phyloP scores from a whole-genome alignment of 2,888 invertebrate genomes.

The Rambutsinella grinnellia region DNA sequence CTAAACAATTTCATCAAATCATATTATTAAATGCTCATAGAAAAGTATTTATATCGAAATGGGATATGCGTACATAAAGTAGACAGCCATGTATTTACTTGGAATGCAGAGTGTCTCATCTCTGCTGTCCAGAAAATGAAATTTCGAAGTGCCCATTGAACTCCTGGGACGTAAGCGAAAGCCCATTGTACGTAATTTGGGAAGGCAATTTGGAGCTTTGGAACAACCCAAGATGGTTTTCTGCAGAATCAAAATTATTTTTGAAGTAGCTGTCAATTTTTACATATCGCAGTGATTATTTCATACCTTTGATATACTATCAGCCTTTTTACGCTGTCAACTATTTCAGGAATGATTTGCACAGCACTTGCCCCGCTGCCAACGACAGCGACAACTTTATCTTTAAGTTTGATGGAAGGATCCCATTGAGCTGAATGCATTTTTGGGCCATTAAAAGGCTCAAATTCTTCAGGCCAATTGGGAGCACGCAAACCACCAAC shows the following conservation, averaged over 20 bases:
- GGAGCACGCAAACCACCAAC: slow-evolving; percentile 48
- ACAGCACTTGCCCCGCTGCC: slow-evolving; percentile 60
- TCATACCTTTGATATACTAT: slow-evolving; percentile 54
- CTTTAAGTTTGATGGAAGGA: slow-evolving; percentile 36
- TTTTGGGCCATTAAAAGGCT: slow-evolving; percentile 31
- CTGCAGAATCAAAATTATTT: not conserved
- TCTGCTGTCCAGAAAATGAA: slow-evolving; percentile 42
- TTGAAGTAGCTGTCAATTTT: not conserved
- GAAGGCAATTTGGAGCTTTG: slow-evolving; percentile 38
- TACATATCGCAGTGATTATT: not conserved
- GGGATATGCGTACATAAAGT: slow-evolving; percentile 18
- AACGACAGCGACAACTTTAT: slow-evolving; percentile 54
- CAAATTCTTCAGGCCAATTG: slow-evolving; percentile 46
- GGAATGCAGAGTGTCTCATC: slow-evolving; percentile 16
- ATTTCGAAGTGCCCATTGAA: slow-evolving; percentile 47
- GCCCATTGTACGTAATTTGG: slow-evolving; percentile 39
- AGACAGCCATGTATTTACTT: slow-evolving; percentile 15
- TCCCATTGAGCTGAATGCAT: slow-evolving; percentile 61
- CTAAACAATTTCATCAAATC: slow-evolving; percentile 4
- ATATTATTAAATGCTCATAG: not conserved
- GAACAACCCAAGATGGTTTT: slow-evolving; percentile 54
- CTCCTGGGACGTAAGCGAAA: slow-evolving; percentile 45
- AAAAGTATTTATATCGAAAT: not conserved
- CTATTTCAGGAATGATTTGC: slow-evolving; percentile 60
- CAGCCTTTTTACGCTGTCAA: slow-evolving; percentile 51